Conservation (phyloP, 1,140 invertebrate genomes). For the Hyles vespertilio region DNA sequence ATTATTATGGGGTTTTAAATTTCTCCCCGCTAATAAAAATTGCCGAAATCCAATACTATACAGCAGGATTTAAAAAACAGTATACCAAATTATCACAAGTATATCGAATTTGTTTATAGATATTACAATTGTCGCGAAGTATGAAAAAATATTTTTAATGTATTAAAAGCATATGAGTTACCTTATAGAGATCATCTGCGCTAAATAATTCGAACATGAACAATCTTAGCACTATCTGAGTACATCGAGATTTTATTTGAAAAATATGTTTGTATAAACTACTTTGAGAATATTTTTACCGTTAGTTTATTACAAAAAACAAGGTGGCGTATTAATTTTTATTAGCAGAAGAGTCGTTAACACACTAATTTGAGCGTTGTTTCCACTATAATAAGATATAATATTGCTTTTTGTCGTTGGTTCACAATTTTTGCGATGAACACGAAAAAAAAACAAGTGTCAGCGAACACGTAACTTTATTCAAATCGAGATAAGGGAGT, state of each 20-base stretch:
- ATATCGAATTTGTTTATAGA: too few species aligned
- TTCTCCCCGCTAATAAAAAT: slow-evolving; percentile 44
- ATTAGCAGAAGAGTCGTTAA: slow-evolving; percentile 36
- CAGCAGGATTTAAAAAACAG: neutral
- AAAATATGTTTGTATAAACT: too few species aligned
- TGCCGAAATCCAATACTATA: neutral
- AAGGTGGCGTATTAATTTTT: slow-evolving; percentile 23
- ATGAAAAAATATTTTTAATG: too few species aligned
- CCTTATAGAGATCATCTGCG: too few species aligned
- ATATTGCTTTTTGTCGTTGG: slow-evolving; percentile 63
- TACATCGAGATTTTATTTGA: too few species aligned
- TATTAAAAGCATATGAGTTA: too few species aligned
- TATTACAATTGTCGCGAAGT: too few species aligned
- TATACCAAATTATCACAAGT: neutral
- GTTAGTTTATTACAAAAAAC: too few species aligned
- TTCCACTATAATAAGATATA: slow-evolving; percentile 32
- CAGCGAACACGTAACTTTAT: slow-evolving; percentile 29
- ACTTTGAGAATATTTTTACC: too few species aligned
- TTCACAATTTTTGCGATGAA: slow-evolving; percentile 11
- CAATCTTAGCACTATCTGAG: too few species aligned
- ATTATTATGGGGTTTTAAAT: slow-evolving; percentile 43
- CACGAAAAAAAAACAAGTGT: slow-evolving; percentile 20
- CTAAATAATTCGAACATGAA: too few species aligned
- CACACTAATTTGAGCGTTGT: slow-evolving; percentile 62
- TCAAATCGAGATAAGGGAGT: slow-evolving; percentile 26